These are phyloP conservation scores for Botia kubotai DNA, from an alignment of 2,797 vertebrate genomes.

Conservation along the genomic window DNA sequence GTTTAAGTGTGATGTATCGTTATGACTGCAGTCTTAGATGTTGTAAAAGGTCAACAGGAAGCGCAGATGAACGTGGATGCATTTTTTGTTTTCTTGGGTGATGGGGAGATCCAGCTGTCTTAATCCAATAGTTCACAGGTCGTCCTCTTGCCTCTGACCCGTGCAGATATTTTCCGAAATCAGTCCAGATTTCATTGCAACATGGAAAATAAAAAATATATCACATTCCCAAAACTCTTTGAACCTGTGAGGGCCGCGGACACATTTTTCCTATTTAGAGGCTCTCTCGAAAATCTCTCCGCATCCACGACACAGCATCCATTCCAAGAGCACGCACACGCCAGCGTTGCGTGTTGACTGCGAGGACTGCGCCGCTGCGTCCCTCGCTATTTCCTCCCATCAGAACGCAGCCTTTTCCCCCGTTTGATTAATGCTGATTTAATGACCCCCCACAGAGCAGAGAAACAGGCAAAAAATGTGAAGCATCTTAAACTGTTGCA, in stretches of 20 bases:
- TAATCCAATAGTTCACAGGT: background rate
- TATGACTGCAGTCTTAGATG: background rate
- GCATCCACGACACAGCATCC: constrained; percentile 38
- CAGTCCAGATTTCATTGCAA: constrained; percentile 43
- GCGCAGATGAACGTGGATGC: background rate
- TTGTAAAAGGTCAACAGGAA: constrained; percentile 6
- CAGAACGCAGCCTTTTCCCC: constrained; percentile 50
- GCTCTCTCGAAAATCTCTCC: constrained; percentile 39
- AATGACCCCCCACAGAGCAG: constrained; percentile 63
- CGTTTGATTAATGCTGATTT: constrained; percentile 64
- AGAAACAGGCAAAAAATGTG: constrained; percentile 59
- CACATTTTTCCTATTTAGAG: constrained; percentile 54
- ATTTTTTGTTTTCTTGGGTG: background rate
- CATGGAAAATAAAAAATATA: constrained; percentile 51
- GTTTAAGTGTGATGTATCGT: constrained; percentile 2
- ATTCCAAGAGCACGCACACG: constrained; percentile 39
- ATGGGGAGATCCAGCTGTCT: background rate
- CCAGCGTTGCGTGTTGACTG: constrained; percentile 55
- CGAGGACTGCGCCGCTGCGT: constrained; percentile 37
- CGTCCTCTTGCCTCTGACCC: constrained; percentile 41
- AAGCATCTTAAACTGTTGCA: constrained; percentile 65
- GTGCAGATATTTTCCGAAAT: constrained; percentile 45
- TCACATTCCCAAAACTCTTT: constrained; percentile 52
- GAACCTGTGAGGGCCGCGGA: constrained; percentile 42
- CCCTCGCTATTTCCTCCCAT: constrained; percentile 56